Conservation (phyloP, 2,888 invertebrate species). For the Noctuana brunneofusca region DNA sequence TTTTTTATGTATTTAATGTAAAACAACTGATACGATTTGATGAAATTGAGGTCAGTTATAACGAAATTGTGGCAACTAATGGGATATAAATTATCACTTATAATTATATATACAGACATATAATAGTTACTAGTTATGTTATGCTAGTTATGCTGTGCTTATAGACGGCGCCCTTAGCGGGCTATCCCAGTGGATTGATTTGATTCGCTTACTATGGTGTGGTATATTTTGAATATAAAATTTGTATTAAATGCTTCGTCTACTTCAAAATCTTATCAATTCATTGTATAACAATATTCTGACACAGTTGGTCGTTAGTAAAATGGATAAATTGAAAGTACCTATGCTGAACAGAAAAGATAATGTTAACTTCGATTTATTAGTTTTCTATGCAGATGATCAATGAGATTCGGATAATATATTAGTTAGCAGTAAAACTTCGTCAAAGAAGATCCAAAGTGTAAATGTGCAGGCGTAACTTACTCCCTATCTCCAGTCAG, state of each 20-base stretch:
- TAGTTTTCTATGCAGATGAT: background rate
- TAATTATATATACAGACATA: too few relatives aligned
- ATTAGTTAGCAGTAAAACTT: slow-evolving; percentile 4
- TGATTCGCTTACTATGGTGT: background rate
- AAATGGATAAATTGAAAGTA: background rate
- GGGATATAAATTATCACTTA: too few relatives aligned
- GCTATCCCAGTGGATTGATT: background rate
- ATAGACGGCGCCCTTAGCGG: too few relatives aligned
- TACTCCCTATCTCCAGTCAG: background rate
- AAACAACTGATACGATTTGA: too few relatives aligned
- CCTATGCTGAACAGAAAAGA: background rate
- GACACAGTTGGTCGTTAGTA: too few relatives aligned
- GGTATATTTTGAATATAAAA: background rate
- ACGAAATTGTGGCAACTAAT: too few relatives aligned
- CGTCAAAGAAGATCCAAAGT: slow-evolving; percentile 13
- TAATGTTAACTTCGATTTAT: background rate
- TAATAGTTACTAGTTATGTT: too few relatives aligned
- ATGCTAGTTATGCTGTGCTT: too few relatives aligned
- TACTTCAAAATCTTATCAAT: background rate
- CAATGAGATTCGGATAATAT: slow-evolving; percentile 1
- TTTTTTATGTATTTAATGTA: too few relatives aligned
- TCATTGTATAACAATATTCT: background rate
- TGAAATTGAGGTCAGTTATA: too few relatives aligned
- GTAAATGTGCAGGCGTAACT: slow-evolving; percentile 13
- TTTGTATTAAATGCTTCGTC: background rate